Evolutionary conservation across 2,113 vertebrate genomes (phyloP), one percentile per base, ranked within the genome.

Genomic region (Oreochromis aureus): DNA sequence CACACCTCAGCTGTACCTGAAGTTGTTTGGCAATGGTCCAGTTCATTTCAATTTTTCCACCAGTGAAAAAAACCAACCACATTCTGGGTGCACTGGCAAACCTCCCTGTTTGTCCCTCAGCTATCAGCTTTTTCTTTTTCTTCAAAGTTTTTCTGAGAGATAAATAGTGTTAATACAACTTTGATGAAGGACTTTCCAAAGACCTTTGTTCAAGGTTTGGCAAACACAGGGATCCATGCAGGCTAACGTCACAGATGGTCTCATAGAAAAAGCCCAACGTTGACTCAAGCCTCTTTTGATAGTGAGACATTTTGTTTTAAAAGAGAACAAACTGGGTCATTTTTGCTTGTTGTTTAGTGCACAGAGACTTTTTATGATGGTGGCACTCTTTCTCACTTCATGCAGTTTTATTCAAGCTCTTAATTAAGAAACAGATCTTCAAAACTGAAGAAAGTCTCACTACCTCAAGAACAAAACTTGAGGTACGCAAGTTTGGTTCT

Each of bases 171-270:
- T 18, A 22, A 44, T 58, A 7, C 86, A 56, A 61, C 81, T 44
- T 61, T 81, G 34, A 51, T 39, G 79, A 83, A 90, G 85, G 87
- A 61, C 83, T 66, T 91, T 93, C 15, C 4, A 73, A 79, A 87
- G 79, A 82, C 87, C 78, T 92, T 86, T 90, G 82, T 81, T 89
- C 91, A 95, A 95, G 95, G 94, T 91, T n/a, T 91, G 55, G 10
- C 61, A 83, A 92, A 86, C 83, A 92, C 18, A 44, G 24, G 10
- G 80, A 63, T 18, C 84, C 54, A 39, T 19, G 19, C 36, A 46
- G 81, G 41, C 53, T 41, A 16, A 30, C 19, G 78, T 76, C 51
- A 34, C 36, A 15, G 12, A 18, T 58, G 4, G 27, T 71, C 79
- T 41, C 10, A 73, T 39, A 48, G 66, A 46, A 56, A 11, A 8